phyloP scores from a whole-genome alignment of 2,113 vertebrate genomes.

The Pseudolaguvia tuberculata region DNA sequence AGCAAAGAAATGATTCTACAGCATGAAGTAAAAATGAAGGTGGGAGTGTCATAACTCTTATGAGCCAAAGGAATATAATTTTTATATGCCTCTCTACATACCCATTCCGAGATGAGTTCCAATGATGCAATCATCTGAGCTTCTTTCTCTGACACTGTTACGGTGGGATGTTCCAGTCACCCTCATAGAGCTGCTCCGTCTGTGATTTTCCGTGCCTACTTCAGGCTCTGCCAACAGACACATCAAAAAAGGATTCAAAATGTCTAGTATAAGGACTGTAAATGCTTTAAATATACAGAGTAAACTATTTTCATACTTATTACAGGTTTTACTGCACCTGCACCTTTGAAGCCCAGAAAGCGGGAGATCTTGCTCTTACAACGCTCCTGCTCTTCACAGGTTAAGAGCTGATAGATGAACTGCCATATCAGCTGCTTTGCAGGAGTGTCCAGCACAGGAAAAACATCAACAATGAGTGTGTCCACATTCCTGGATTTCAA shows the following conservation, averaged over 20 bases:
- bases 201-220: conserved; percentile 62
- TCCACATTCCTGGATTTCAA: conserved; percentile 85
- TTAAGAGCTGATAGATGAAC: conserved; percentile 96
- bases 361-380: conserved; percentile 94
- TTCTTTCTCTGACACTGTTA: conserved; percentile 69
- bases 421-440: conserved; percentile 98
- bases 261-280: background rate
- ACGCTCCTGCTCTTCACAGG: conserved; percentile 93
- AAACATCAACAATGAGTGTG: conserved; percentile 87
- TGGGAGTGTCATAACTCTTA: background rate
- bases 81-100: conserved; percentile 47
- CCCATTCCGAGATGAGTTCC: conserved; percentile 79
- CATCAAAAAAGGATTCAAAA: conserved; percentile 32
- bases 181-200: conserved; percentile 80
- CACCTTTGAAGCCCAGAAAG: conserved; percentile 86
- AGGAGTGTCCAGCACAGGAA: conserved; percentile 92
- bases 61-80: background rate
- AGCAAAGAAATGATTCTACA: conserved; percentile 19
- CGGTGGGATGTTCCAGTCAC: conserved; percentile 73
- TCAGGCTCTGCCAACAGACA: conserved; percentile 66
- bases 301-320: background rate
- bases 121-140: conserved; percentile 74
- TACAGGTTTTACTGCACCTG: conserved; percentile 36
- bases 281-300: background rate
- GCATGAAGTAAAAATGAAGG: conserved; percentile 27